A percentile compares a stretch with the other conserved stretches of the same genome.
Evolutionary conservation across 2,888 invertebrate species (phyloP).

Genomic region (Shargacucullia verbasci): DNA sequence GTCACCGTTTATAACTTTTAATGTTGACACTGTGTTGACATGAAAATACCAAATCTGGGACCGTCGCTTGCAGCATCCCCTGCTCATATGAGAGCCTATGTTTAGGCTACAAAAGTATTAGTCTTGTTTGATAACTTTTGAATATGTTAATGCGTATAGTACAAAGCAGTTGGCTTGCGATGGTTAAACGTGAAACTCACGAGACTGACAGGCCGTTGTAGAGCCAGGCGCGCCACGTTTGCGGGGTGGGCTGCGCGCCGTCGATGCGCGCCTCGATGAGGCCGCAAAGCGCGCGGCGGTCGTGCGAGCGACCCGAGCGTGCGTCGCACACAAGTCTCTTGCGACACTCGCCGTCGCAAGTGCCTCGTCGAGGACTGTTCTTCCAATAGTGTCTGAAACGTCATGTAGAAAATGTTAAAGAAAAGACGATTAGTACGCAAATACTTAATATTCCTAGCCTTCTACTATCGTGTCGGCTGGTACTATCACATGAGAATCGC

Average conservation of each 20-base stretch:
- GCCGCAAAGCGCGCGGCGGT: constrained; percentile 94
- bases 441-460: too few relatives aligned
- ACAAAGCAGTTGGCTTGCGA: constrained; percentile 37
- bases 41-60: too few relatives aligned
- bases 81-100: too few relatives aligned
- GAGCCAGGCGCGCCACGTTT: constrained; percentile 96
- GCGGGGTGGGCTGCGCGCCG: constrained; percentile 90
- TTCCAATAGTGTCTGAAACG: constrained; percentile 94
- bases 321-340: constrained; percentile 96
- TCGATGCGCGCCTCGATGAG: constrained; percentile 95
- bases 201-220: constrained; percentile 96
- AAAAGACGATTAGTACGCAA: too few relatives aligned
- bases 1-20: too few relatives aligned
- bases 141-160: constrained; percentile 15
- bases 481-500: too few relatives aligned
- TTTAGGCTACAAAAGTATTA: too few relatives aligned
- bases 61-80: too few relatives aligned
- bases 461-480: too few relatives aligned
- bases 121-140: constrained; percentile 1
- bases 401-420: too few relatives aligned
- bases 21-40: too few relatives aligned
- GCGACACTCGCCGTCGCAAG: constrained; percentile 95
- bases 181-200: constrained; percentile 89
- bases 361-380: constrained; percentile 94
- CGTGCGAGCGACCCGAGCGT: constrained; percentile 95